Conservation (phyloP, 1,140 invertebrate genomes). For the Triops cancriformis region DNA sequence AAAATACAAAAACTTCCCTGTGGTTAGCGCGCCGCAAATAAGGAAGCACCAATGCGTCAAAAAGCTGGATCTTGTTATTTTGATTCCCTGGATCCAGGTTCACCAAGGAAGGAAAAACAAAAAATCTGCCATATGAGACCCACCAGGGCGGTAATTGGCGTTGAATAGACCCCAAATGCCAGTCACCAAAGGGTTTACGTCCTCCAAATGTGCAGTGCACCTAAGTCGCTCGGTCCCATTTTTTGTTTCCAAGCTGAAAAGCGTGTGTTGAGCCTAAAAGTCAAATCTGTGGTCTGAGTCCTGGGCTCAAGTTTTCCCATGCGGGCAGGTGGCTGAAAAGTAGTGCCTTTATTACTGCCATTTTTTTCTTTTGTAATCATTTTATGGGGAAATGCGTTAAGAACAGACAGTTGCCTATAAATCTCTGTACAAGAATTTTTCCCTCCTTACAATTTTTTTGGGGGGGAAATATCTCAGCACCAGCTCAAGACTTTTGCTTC, state of each 20-base stretch:
- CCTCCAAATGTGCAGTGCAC: no score
- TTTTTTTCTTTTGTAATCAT: constrained; percentile 7
- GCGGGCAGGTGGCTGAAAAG: neutral
- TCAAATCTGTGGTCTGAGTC: neutral
- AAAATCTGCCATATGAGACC: neutral
- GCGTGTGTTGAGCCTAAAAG: neutral
- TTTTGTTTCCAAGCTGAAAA: neutral
- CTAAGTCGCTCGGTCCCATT: no score
- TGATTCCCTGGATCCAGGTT: neutral
- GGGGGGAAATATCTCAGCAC: neutral
- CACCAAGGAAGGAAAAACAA: neutral
- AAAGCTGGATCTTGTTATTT: neutral
- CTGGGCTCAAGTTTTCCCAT: neutral
- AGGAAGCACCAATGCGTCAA: neutral
- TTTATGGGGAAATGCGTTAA: neutral
- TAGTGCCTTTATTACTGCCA: constrained; percentile 5
- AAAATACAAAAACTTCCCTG: neutral
- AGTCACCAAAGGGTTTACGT: neutral
- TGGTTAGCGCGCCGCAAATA: neutral
- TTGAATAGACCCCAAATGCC: neutral
- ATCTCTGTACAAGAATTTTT: neutral
- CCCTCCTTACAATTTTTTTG: neutral
- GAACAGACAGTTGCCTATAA: neutral
- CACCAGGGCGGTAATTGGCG: neutral
- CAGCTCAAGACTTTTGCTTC: neutral